phyloP scores from a whole-genome alignment of 2,797 vertebrate species.

The Sorex maritimensis region DNA sequence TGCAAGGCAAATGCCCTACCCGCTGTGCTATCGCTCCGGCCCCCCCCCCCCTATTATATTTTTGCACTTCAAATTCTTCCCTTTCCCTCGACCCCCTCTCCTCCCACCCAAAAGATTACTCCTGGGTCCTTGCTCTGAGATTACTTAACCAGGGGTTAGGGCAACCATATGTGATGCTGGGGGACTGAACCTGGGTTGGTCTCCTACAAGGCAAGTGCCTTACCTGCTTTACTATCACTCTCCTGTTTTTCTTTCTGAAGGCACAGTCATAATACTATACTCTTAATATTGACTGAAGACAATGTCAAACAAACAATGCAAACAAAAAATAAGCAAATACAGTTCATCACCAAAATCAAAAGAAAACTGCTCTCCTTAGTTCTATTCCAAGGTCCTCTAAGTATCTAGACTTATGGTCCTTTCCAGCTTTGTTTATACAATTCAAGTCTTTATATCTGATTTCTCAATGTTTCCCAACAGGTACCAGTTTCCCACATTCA shows the following conservation, averaged over 20 bases:
- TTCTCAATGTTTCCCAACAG: constrained; percentile 31
- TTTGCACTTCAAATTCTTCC: no score
- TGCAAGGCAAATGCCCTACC: no score
- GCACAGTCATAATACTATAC: constrained; percentile 8
- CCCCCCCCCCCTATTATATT: no score
- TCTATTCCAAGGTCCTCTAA: not conserved
- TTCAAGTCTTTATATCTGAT: constrained; percentile 51
- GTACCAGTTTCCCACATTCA: constrained; percentile 49
- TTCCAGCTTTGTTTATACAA: constrained; percentile 52
- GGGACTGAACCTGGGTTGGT: no score
- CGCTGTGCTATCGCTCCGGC: no score
- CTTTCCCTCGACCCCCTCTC: no score
- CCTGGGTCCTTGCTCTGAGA: no score
- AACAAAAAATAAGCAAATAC: not conserved
- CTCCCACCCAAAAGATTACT: no score
- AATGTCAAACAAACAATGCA: constrained; percentile 16
- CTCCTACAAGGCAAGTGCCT: no score
- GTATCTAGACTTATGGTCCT: not conserved
- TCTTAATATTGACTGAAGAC: constrained; percentile 26
- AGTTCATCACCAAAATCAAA: not conserved
- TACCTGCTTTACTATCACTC: no score
- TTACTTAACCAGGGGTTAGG: no score
- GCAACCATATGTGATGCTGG: no score
- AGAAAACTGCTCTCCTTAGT: constrained; percentile 30
- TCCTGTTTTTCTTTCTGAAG: constrained; percentile 26